Evolutionary conservation across 2,113 vertebrate genomes (phyloP).

Genomic region (Ahaetulla prasina): DNA sequence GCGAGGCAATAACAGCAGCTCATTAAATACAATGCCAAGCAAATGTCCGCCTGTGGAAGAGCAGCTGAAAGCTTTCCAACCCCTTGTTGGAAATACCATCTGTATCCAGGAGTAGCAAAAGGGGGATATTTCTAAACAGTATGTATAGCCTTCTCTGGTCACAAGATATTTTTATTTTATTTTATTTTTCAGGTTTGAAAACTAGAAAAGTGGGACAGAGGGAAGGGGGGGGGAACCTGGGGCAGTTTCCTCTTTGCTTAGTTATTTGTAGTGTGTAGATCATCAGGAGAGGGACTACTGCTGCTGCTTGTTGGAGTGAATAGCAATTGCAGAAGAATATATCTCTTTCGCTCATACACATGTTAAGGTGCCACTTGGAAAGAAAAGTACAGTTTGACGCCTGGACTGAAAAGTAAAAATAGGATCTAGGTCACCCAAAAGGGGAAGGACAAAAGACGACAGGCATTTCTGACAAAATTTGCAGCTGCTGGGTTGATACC

Average conservation of each 20-base stretch:
- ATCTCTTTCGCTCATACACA: neutral
- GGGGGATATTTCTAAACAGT: neutral
- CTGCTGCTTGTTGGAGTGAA: conserved; percentile 6
- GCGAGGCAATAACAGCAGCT: conserved; percentile 15
- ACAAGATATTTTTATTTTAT: neutral
- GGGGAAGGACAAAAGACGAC: neutral
- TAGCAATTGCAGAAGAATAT: conserved; percentile 1
- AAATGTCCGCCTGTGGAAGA: neutral
- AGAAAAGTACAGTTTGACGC: neutral
- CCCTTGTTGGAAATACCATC: neutral
- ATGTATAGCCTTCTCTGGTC: neutral
- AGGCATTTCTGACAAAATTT: neutral
- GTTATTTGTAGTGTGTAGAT: neutral
- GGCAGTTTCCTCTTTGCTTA: neutral
- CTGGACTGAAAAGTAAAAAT: neutral
- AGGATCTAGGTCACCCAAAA: neutral
- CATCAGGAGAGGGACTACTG: neutral
- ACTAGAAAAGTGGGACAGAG: neutral
- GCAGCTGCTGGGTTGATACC: neutral
- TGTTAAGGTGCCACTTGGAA: neutral
- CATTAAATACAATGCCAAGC: conserved; percentile 6
- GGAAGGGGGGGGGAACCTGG: neutral
- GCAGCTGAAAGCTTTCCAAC: neutral
- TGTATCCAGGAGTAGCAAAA: neutral
- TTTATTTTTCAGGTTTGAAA: neutral